A percentile compares a stretch with the other conserved stretches of the same genome.
Conservation (phyloP, 1,140 invertebrate species). For the Dendroctonus valens region DNA sequence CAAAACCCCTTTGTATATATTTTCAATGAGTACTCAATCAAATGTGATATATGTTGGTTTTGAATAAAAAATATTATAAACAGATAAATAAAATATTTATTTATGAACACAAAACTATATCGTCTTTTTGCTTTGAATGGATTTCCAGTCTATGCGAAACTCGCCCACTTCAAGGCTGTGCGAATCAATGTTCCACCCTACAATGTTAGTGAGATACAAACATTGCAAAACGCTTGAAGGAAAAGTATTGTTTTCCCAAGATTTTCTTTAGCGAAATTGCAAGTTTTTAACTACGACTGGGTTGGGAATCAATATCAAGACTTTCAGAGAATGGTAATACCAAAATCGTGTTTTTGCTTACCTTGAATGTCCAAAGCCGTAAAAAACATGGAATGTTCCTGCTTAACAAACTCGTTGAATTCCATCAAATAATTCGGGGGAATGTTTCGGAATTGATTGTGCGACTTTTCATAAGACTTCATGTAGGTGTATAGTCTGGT, state of each 20-base stretch:
- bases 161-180: slow-evolving; percentile 56
- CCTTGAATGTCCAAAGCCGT: slow-evolving; percentile 52
- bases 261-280: too few species aligned
- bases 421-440: slow-evolving; percentile 49
- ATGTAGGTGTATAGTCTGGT: slow-evolving; percentile 42
- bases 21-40: too few species aligned
- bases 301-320: too few species aligned
- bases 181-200: slow-evolving; percentile 55
- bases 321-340: too few species aligned
- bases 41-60: too few species aligned
- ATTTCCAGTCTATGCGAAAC: slow-evolving; percentile 45
- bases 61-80: too few species aligned
- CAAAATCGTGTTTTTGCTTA: slow-evolving; percentile 45
- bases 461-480: slow-evolving; percentile 41
- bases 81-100: not conserved
- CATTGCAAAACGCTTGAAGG: not conserved
- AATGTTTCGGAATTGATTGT: slow-evolving; percentile 46
- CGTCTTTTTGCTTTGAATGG: slow-evolving; percentile 24
- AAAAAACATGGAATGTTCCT: slow-evolving; percentile 47
- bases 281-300: too few species aligned
- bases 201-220: slow-evolving; percentile 29
- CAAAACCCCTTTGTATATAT: too few species aligned
- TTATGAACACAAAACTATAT: slow-evolving; percentile 1
- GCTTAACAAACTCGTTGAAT: slow-evolving; percentile 50
- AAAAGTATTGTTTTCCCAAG: not conserved